Conservation (phyloP, 2,797 vertebrate species). For the Protonibea diacanthus region DNA sequence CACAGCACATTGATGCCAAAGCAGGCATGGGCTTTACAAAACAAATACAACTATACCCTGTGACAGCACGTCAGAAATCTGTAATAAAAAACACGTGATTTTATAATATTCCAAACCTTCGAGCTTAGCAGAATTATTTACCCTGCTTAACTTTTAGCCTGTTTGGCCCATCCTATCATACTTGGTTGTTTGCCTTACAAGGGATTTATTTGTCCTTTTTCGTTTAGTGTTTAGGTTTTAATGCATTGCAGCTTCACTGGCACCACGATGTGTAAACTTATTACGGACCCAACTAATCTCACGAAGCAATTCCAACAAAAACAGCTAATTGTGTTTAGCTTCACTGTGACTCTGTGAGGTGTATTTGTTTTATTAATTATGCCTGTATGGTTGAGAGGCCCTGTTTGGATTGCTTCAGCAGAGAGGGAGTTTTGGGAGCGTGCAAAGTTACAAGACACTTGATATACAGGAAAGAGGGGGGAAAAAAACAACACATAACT, state of each 20-base stretch:
- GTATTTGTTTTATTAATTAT: slow-evolving; percentile 81
- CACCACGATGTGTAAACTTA: slow-evolving; percentile 76
- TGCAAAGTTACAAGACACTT: slow-evolving; percentile 8
- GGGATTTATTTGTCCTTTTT: slow-evolving; percentile 75
- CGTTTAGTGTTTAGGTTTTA: slow-evolving; percentile 72
- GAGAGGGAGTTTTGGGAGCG: slow-evolving; percentile 12
- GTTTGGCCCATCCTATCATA: slow-evolving; percentile 52
- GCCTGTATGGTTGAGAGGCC: slow-evolving; percentile 57
- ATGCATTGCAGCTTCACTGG: slow-evolving; percentile 73
- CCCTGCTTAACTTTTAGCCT: slow-evolving; percentile 64
- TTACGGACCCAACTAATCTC: slow-evolving; percentile 69
- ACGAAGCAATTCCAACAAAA: slow-evolving; percentile 72
- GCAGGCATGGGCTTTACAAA: slow-evolving; percentile 39
- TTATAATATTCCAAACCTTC: slow-evolving; percentile 45
- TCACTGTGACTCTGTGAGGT: slow-evolving; percentile 58
- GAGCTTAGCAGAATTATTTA: slow-evolving; percentile 62
- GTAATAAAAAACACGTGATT: slow-evolving; percentile 51
- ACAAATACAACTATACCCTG: slow-evolving; percentile 37
- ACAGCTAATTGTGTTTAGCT: slow-evolving; percentile 79
- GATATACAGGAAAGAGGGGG: background rate
- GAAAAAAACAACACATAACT: background rate
- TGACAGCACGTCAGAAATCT: slow-evolving; percentile 26
- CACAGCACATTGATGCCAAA: slow-evolving; percentile 50
- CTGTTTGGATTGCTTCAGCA: slow-evolving; percentile 43
- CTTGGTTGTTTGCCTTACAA: slow-evolving; percentile 61